phyloP scores from a whole-genome alignment of 2,797 vertebrate species.

The Dipus sagitta region DNA sequence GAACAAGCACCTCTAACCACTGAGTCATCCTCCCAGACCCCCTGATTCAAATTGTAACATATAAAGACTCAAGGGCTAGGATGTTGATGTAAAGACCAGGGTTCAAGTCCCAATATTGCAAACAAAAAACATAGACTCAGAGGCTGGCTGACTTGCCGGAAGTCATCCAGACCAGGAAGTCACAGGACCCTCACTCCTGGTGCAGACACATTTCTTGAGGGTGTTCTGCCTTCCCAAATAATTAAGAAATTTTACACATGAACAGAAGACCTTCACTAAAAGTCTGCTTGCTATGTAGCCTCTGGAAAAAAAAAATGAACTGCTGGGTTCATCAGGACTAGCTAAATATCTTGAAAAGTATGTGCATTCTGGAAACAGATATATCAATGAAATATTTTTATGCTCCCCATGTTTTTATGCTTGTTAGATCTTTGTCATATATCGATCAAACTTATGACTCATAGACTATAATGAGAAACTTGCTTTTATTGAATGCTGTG shows the following conservation, averaged over 20 bases:
- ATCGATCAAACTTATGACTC: slow-evolving; percentile 22
- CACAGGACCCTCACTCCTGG: background rate
- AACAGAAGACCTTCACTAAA: slow-evolving; percentile 18
- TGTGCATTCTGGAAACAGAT: slow-evolving; percentile 9
- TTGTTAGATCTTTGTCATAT: slow-evolving; percentile 58
- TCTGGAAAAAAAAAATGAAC: background rate
- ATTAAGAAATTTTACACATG: background rate
- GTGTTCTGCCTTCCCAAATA: background rate
- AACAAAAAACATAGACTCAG: background rate
- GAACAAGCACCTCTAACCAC: no score
- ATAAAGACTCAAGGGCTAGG: no score
- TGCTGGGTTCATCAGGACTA: background rate
- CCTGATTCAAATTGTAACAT: no score
- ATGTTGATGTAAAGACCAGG: no score
- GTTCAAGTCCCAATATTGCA: background rate
- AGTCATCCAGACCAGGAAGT: background rate
- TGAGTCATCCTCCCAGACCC: no score
- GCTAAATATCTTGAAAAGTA: slow-evolving; percentile 6
- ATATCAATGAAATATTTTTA: slow-evolving; percentile 55
- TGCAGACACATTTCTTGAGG: background rate
- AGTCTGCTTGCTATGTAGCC: background rate
- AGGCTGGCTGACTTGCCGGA: background rate
- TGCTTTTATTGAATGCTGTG: slow-evolving; percentile 50
- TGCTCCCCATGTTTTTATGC: slow-evolving; percentile 45
- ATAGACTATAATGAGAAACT: slow-evolving; percentile 27